These are phyloP conservation scores for Neotoxoptera formosana DNA, from an alignment of 1,140 invertebrate species.

Conservation along the genomic window DNA sequence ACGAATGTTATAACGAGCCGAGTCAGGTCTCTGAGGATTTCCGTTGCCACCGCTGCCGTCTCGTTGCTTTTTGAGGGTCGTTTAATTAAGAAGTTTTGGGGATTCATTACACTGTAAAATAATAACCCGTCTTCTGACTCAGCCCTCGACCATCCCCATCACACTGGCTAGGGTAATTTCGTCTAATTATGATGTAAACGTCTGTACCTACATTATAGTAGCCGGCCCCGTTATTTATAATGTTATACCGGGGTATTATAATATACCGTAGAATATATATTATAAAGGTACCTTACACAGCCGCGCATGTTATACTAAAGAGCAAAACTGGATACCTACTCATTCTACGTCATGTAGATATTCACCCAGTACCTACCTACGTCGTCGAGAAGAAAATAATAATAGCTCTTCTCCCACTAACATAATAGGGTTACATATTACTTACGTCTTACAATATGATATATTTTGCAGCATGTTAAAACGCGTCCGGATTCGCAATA, in stretches of 20 bases:
- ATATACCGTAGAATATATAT: background rate
- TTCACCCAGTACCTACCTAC: background rate
- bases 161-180: background rate
- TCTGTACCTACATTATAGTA: background rate
- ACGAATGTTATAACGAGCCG: slow-evolving; percentile 2
- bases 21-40: background rate
- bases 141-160: background rate
- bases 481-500: background rate
- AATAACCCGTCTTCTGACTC: slow-evolving; percentile 13
- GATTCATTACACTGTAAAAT: slow-evolving; percentile 39
- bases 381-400: background rate
- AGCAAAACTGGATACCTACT: slow-evolving; percentile 16
- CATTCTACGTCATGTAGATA: background rate
- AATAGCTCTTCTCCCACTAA: background rate
- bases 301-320: background rate
- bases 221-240: background rate
- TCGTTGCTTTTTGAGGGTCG: background rate
- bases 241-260: background rate
- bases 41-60: background rate
- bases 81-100: slow-evolving; percentile 49
- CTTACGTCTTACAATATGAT: background rate
- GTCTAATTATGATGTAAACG: slow-evolving; percentile 43
- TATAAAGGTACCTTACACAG: background rate
- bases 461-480: background rate
- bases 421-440: slow-evolving; percentile 5